Evolutionary conservation across 2,888 invertebrate species (phyloP).

Genomic region (Cephus nigrinus): DNA sequence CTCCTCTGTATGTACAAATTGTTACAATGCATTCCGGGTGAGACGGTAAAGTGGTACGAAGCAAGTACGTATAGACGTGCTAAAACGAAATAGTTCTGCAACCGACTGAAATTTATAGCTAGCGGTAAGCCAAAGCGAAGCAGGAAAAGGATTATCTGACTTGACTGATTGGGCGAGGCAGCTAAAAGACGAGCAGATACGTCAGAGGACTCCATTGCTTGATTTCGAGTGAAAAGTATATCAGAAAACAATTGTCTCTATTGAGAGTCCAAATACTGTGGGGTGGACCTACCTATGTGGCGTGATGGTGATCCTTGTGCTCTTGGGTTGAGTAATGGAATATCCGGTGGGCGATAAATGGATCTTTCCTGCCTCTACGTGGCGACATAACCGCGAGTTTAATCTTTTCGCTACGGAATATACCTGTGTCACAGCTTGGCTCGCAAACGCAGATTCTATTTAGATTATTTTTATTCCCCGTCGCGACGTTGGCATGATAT

Average conservation of each 20-base stretch:
- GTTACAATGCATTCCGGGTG: not conserved
- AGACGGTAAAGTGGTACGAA: not conserved
- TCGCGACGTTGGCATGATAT: not conserved
- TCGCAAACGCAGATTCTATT: constrained; percentile 15
- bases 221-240: not conserved
- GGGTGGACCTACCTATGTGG: not conserved
- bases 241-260: not conserved
- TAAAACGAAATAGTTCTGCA: not conserved
- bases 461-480: constrained; percentile 21
- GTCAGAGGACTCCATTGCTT: not conserved
- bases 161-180: not conserved
- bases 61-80: not conserved
- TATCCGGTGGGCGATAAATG: not conserved
- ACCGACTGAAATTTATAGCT: not conserved
- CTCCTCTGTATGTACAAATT: not conserved
- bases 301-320: not conserved
- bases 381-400: not conserved
- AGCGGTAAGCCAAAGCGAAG: not conserved
- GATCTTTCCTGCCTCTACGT: not conserved
- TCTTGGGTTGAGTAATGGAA: not conserved
- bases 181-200: not conserved
- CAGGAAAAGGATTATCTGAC: not conserved
- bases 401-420: not conserved
- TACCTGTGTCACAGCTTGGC: not conserved
- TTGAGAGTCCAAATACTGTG: not conserved